Base-by-base conservation (phyloP, 2,888 invertebrate species). In the Pelosia muscerda region DNA sequence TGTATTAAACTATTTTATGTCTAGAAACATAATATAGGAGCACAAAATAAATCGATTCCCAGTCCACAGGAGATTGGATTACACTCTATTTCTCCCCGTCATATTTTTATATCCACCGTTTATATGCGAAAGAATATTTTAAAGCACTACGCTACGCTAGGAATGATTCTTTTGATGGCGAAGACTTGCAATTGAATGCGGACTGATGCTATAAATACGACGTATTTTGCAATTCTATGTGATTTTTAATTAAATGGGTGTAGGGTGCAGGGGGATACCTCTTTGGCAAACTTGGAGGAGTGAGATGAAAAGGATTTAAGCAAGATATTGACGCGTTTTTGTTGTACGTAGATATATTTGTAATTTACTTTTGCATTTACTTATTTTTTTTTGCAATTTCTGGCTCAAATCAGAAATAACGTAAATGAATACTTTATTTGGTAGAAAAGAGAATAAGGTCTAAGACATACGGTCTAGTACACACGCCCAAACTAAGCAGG, bases 11-110 rank as follows among this genome's bases (percentile, higher is more conserved):
- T 4, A 49, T 49, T 49, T 49, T 63, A 60, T 56, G 55, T 38
- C 26, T 68, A 58, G 56, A 59, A 71, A 64, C 62, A 74, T 78
- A 80, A 77, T 76, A 58, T 71, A 26, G 31, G 26, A 56, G 70
- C 68, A 60, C 79, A 72, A 73, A 78, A 73, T 71, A 75, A 68
- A 78, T 77, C 69, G 75, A 74, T 74, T 67, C 60, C 42, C 58
- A 69, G 71, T 55, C 62, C 53, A 60, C 71, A 69, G 65, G 66
- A 75, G 71, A 82, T 82, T 75, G 77, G 69, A 75, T 71, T 65
- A 66, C 66, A 74, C 54, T 67, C 63, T 73, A 65, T 75, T 69
- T 66, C 79, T 73, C 74, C 71, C 63, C 63, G 65, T 66, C 57
- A 58, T 69, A 71, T 69, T 70, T 72, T 75, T 73, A 76, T 71